Percentiles rank a stretch among this genome's conserved stretches.
These are phyloP conservation scores for Nomada ferruginata DNA, from an alignment of 2,888 invertebrate genomes.

Conservation along the genomic window DNA sequence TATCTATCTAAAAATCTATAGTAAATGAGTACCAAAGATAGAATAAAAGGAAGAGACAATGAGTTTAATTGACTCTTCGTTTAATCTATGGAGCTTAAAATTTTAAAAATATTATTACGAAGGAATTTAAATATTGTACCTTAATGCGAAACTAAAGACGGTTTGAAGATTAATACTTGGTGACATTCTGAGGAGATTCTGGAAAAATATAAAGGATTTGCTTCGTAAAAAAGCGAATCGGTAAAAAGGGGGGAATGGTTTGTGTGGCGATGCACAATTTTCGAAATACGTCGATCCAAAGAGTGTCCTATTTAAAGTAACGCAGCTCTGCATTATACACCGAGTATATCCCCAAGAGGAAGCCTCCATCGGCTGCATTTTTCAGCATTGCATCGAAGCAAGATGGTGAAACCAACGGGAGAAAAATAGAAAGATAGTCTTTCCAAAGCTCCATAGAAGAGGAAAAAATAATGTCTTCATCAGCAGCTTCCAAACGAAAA, in stretches of 20 bases:
- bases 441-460: background rate
- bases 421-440: background rate
- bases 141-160: no score
- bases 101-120: no score
- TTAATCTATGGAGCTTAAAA: no score
- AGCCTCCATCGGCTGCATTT: constrained; percentile 26
- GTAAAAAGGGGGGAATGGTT: background rate
- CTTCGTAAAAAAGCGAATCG: background rate
- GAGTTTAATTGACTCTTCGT: no score
- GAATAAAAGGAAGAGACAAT: no score
- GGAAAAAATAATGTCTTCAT: constrained; percentile 2
- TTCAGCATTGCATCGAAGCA: constrained; percentile 32
- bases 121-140: no score
- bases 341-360: constrained; percentile 23
- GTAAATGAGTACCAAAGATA: no score
- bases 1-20: no score
- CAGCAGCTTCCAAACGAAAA: background rate
- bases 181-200: background rate
- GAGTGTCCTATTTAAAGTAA: constrained; percentile 2
- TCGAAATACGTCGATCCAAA: constrained; percentile 1
- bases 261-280: constrained; percentile 1
- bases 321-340: constrained; percentile 7
- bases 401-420: constrained; percentile 1
- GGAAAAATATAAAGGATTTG: constrained; percentile 14
- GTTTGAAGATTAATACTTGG: no score